Evolutionary conservation across 2,113 vertebrate genomes (phyloP), one percentile per base, ranked within the genome.

Genomic region (Daboia siamensis): DNA sequence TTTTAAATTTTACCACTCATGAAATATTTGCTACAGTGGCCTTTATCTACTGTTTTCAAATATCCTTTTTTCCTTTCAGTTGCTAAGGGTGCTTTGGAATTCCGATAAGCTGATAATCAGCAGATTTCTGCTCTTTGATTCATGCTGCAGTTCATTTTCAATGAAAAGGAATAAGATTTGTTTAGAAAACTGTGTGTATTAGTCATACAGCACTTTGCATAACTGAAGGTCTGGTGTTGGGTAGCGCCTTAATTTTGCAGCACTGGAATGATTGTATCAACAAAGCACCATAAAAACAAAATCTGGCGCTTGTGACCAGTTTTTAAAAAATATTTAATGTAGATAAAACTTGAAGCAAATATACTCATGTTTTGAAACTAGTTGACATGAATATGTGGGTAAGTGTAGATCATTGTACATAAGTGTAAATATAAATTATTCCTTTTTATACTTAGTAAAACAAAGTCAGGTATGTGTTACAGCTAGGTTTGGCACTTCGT

Each of bases 231-330:
- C 94, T 95, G 93, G 93, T 96, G 93, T 95, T 96, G 93, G 91
- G 95, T 96, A 97, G 95, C 95, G 95, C 96, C 95, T 96, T 96
- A 95, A 96, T 97, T 96, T 97, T 96, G 94, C 97, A 95, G 94
- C 95, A 95, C 96, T 97, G 95, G 95, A 96, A 96, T 97, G 95
- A 97, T 97, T 97, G 96, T 97, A 96, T 96, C 95, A 97, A 84
- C 93, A 94, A 92, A 86, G 80, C 80, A 90, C 48, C 56, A 33
- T 88, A 91, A 93, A 64, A 97, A 95, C 95, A 95, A 96, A 96
- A 96, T 97, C 94, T 97, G 96, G 92, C 87, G 86, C 95, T 95
- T 94, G 93, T 97, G 95, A 97, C 94, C 95, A 96, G 95, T 95
- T 86, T 52, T 97, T 96, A 1, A 94, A 97, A 93, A 96, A 94